Percentiles rank a stretch among this genome's conserved stretches.
Evolutionary conservation across 1,140 invertebrate genomes (phyloP).

Genomic region (Achatina immaculata): DNA sequence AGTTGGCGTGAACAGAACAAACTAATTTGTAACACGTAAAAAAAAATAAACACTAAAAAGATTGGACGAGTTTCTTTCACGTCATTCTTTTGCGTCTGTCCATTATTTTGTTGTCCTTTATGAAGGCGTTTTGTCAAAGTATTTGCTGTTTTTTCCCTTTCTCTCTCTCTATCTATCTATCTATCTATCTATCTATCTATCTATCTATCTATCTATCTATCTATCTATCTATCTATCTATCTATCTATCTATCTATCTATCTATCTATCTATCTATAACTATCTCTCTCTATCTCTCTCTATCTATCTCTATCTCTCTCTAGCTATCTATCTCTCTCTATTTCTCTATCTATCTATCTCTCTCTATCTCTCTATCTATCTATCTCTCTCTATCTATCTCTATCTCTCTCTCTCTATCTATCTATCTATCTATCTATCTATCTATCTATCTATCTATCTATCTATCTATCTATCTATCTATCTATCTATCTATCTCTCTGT

Average conservation of each 20-base stretch:
- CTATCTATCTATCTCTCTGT: background rate
- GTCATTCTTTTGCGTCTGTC: no score
- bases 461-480: background rate
- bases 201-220: constrained; percentile 1
- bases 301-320: background rate
- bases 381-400: background rate
- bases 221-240: constrained; percentile 26
- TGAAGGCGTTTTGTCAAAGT: no score
- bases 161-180: constrained; percentile 13
- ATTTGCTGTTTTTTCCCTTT: background rate
- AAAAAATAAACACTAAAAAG: no score
- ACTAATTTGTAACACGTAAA: no score
- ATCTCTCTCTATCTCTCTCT: background rate
- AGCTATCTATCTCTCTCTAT: background rate
- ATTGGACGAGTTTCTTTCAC: no score
- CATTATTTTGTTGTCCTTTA: no score
- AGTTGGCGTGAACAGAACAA: no score
- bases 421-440: constrained; percentile 14
- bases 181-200: constrained; percentile 22
- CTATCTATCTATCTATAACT: background rate
- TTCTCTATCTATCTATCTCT: background rate
- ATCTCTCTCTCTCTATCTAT: background rate
- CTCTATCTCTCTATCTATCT: background rate
- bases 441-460: constrained; percentile 8
- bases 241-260: constrained; percentile 23